Evolutionary conservation across 1,140 invertebrate species (phyloP), one percentile per base, ranked within the genome.

Genomic region (Wiebesia pumilae): DNA sequence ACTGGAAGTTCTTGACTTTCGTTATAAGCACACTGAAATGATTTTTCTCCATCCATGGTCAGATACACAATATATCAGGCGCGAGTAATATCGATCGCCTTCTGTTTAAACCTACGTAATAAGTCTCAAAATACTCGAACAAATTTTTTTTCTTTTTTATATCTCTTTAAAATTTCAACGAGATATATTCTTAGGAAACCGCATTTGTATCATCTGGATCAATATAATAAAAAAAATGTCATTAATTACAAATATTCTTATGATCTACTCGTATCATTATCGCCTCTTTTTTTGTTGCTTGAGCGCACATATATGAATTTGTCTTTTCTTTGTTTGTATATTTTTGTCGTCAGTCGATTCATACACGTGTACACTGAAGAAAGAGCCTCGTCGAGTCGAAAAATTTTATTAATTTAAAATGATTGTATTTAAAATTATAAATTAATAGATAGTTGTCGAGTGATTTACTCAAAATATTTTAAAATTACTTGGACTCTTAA

Each of bases 201-300:
- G 30, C 58, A 27, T 65, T 65, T 71, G 33, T 35, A 33, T 80
- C 35, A 33, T 14, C 35, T 81, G 40, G 27, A 65, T 81, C n/a
- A 58, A 81, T 65, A 35, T 30, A 62, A 54, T 85, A 85, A 81
- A 86, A 85, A 86, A 86, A 75, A 38, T 24, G 33, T 69, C 30
- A 47, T 85, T 81, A 85, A 80, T 85, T 84, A 84, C 62, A 79
- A 79, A 67, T 84, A 84, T 47, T 81, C 78, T 85, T 85, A 85
- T 51, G 24, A 65, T 85, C 43, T 85, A 85, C 12, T 33, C 43
- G 1, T 81, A 84, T 84, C 43, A 75, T 75, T 75, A 75, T 75
- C 71, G 38, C 24, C n/a, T 43, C 35, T 71, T 24, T 21, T 71
- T 47, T 21, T 38, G 21, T 51, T 10, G 12, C 21, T 71, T 71